Percentiles rank a stretch among this genome's conserved stretches.
Evolutionary conservation across 1,140 invertebrate species (phyloP).

Genomic region (Mylabris phalerata): DNA sequence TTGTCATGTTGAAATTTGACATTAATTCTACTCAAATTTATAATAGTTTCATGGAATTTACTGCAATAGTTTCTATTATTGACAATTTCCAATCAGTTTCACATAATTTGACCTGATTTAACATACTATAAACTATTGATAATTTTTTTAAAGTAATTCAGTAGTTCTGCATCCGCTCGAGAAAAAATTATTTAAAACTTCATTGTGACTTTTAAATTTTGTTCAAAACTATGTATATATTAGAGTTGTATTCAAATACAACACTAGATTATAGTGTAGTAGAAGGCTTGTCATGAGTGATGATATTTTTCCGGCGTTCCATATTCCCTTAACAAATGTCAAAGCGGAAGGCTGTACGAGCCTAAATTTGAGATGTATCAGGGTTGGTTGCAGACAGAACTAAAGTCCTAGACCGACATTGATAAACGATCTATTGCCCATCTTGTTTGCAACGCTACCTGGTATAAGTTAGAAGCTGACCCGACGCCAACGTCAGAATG

Average conservation of each 20-base stretch:
- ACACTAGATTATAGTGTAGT: too few relatives aligned
- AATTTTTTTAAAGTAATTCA: too few relatives aligned
- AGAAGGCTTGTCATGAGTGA: conserved; percentile 1
- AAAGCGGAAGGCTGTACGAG: conserved; percentile 12
- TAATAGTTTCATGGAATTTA: too few relatives aligned
- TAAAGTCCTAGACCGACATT: conserved; percentile 18
- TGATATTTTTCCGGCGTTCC: conserved; percentile 18
- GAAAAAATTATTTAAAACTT: too few relatives aligned
- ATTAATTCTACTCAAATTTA: not conserved
- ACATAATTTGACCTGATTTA: too few relatives aligned
- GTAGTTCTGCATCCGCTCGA: too few relatives aligned
- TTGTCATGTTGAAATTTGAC: not conserved
- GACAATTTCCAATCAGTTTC: too few relatives aligned
- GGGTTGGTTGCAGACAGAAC: conserved; percentile 8
- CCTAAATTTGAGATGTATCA: conserved; percentile 22
- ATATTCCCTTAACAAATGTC: conserved; percentile 20
- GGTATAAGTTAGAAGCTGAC: conserved; percentile 18
- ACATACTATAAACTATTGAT: too few relatives aligned
- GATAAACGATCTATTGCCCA: conserved; percentile 21
- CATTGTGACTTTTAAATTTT: too few relatives aligned
- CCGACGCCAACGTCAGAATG: conserved; percentile 3
- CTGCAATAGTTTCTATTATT: too few relatives aligned
- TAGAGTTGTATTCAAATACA: too few relatives aligned
- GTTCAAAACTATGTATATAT: too few relatives aligned
- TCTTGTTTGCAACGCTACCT: conserved; percentile 23